Evolutionary conservation across 2,888 invertebrate genomes (phyloP), one percentile per base, ranked within the genome.

Genomic region (Parelbella ahira): DNA sequence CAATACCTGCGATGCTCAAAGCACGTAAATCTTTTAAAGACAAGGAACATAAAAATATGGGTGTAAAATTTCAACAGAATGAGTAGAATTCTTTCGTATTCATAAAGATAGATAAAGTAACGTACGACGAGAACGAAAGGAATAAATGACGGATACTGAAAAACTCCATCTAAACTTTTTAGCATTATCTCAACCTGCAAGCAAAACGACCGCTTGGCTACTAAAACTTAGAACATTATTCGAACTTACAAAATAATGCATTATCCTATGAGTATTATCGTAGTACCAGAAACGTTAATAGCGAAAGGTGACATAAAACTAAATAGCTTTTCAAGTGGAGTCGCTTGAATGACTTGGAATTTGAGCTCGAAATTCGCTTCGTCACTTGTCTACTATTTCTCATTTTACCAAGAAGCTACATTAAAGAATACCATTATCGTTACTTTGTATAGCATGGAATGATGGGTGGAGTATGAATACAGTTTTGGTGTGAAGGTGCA

Each of bases 161-260:
- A 29, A 18, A 29, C 18, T 18, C 18, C 8, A 18, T 18, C 18
- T n/a, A 6, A 29, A 29, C 29, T 29, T 13, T 28, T 2, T 5
- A n/a, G 11, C 28, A 28, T 8, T 13, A 13, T 28, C 28, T 6
- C 23, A n/a, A n/a, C n/a, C n/a, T n/a, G n/a, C n/a, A n/a, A n/a
- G n/a, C n/a, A n/a, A n/a, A n/a, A n/a, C n/a, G n/a, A n/a, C n/a
- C n/a, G n/a, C 13, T 1, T 13, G 12, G 29, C 9, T 18, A 24
- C 23, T 23, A 10, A 11, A 38, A 38, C 23, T 30, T 30, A 1
- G 18, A 19, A 7, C 18, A 24, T 38, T 38, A 30, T 19, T 39
- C 19, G n/a, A 39, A 39, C 6, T 39, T 39, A 4, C 30, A 9
- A 32, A 24, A 32, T 25, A 39, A 24, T 12, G 13, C 15, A 24